Base-by-base conservation (phyloP, 53 echinoderm and acorn worm species). In the Astropecten irregularis region DNA sequence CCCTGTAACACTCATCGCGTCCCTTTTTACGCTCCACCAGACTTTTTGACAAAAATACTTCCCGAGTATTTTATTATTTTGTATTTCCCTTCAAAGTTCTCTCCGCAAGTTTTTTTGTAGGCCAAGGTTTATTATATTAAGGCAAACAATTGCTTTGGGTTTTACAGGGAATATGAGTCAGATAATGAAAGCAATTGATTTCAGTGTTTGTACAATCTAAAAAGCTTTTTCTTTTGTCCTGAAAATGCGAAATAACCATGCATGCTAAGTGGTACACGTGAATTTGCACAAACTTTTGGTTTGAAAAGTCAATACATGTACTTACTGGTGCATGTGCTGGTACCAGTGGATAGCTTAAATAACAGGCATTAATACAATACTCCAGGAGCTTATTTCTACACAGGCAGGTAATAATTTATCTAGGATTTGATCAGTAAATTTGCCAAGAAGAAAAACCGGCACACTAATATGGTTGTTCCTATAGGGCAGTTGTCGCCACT, bases 11-110 rank as follows among this genome's bases (percentile, higher is more conserved):
- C 26, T 62, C 49, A 79, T 29, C 61, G 79, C 79, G 79, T 79
- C 79, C 16, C n/a, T 79, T 79, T 79, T 79, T 79, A 60, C 79
- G 79, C 79, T 62, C 62, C 79, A 79, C 9, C 79, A 40, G 33
- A 62, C 76, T 0, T 76, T 49, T 30, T 61, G 68, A 61, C 79
- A 61, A 34, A 69, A 57, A 46, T 31, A 60, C 61, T 61, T 77
- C 33, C 16, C 26, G 31, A 30, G 42, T 11, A 42, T 11, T 42
- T 42, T 36, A 35, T 66, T 34, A 0, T 20, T 66, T 33, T 63
- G n/a, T n/a, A n/a, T n/a, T n/a, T n/a, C n/a, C n/a, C n/a, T n/a
- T n/a, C n/a, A n/a, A n/a, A n/a, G n/a, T n/a, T n/a, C n/a, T n/a
- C n/a, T n/a, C n/a, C 63, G 30, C 28, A 33, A 63, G 30, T 63